Evolutionary conservation across 2,797 vertebrate species (phyloP).

Genomic region (Lepilemur ruficaudatus): DNA sequence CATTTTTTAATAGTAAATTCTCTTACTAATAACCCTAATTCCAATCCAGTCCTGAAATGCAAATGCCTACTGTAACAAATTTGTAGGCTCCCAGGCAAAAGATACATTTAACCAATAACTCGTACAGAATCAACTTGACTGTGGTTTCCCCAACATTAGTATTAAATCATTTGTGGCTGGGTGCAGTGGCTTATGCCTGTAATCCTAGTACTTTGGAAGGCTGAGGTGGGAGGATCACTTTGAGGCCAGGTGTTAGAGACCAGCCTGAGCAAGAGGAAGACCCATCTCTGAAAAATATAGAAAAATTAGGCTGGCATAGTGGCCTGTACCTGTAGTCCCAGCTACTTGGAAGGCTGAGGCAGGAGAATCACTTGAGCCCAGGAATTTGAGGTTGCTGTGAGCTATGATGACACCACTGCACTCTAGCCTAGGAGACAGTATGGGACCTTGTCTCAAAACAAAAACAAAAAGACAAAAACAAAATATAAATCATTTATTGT

Average conservation of each 20-base stretch:
- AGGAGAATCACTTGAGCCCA: background rate
- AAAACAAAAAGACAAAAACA: background rate
- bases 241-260: background rate
- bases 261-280: background rate
- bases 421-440: background rate
- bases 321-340: background rate
- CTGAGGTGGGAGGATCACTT: background rate
- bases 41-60: conserved; percentile 2
- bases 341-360: background rate
- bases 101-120: background rate
- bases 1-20: background rate
- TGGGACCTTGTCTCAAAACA: background rate
- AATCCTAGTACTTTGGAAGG: background rate
- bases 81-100: conserved; percentile 12
- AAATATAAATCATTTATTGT: background rate
- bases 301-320: background rate
- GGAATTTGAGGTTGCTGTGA: background rate
- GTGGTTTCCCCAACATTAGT: background rate
- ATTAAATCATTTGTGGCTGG: background rate
- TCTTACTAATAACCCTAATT: conserved; percentile 19
- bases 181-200: background rate
- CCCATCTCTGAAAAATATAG: background rate
- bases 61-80: background rate
- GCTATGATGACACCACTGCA: background rate
- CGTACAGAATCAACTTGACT: background rate